Conservation (phyloP, 2,113 vertebrate genomes). For the Pelecanus crispus region DNA sequence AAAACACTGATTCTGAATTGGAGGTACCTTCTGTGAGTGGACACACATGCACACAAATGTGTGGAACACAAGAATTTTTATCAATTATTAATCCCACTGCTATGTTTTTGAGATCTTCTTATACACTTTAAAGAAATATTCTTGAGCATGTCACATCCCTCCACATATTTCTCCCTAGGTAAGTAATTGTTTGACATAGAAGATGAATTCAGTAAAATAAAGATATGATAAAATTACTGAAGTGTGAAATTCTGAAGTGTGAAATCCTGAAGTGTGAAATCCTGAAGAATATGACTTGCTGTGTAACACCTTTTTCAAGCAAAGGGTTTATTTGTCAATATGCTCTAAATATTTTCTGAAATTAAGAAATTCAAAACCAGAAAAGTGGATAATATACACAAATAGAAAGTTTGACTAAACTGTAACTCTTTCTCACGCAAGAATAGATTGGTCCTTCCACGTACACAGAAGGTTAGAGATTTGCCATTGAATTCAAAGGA, state of each 20-base stretch:
- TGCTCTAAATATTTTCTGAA: neutral
- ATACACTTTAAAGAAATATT: neutral
- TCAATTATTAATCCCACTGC: neutral
- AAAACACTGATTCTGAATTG: neutral
- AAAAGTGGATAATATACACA: neutral
- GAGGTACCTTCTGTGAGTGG: neutral
- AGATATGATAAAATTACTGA: neutral
- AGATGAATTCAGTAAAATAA: neutral
- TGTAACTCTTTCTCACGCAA: neutral
- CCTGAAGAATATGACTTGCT: neutral
- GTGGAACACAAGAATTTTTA: neutral
- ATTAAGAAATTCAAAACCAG: neutral
- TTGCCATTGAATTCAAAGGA: neutral
- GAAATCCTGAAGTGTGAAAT: neutral
- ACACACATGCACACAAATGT: neutral
- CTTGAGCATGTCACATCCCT: neutral
- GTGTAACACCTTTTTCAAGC: neutral
- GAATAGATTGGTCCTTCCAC: neutral
- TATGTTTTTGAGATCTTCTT: neutral
- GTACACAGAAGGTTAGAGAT: neutral
- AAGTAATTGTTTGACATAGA: neutral
- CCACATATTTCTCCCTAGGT: neutral
- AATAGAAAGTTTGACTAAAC: neutral
- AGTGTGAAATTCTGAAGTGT: neutral
- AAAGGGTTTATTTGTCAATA: neutral